Evolutionary conservation across 2,888 invertebrate species (phyloP).

Genomic region (Tipula unca): DNA sequence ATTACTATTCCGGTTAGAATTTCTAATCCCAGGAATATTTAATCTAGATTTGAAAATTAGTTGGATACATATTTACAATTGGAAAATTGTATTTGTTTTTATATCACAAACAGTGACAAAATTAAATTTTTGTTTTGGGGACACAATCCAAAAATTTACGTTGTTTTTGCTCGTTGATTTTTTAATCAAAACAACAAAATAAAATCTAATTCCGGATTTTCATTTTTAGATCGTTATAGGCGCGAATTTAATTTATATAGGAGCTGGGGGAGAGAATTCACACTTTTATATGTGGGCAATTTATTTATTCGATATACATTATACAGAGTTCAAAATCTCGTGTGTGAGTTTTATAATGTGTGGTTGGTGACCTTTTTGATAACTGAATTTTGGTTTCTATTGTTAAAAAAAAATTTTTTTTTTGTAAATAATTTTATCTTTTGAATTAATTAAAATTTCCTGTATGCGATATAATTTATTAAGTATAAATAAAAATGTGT

Average conservation of each 20-base stretch:
- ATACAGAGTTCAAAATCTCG: background rate
- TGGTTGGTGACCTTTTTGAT: background rate
- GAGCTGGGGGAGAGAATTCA: background rate
- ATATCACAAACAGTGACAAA: no score
- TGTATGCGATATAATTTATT: background rate
- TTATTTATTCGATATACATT: background rate
- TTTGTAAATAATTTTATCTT: background rate
- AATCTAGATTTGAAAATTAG: no score
- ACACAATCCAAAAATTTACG: background rate
- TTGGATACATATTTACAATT: no score
- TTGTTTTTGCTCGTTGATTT: background rate
- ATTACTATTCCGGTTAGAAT: no score
- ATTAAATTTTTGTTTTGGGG: background rate
- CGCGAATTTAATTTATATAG: background rate
- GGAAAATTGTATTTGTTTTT: no score
- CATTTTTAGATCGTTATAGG: background rate
- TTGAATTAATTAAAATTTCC: background rate
- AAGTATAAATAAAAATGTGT: background rate
- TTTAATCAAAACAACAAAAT: background rate
- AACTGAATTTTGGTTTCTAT: background rate
- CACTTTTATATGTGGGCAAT: background rate
- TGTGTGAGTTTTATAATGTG: background rate
- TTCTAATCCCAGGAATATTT: no score
- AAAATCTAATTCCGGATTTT: background rate
- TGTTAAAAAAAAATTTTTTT: background rate